A percentile compares a stretch with the other conserved stretches of the same genome.
Conservation (phyloP, 2,888 invertebrate species). For the Andrena flavipes region DNA sequence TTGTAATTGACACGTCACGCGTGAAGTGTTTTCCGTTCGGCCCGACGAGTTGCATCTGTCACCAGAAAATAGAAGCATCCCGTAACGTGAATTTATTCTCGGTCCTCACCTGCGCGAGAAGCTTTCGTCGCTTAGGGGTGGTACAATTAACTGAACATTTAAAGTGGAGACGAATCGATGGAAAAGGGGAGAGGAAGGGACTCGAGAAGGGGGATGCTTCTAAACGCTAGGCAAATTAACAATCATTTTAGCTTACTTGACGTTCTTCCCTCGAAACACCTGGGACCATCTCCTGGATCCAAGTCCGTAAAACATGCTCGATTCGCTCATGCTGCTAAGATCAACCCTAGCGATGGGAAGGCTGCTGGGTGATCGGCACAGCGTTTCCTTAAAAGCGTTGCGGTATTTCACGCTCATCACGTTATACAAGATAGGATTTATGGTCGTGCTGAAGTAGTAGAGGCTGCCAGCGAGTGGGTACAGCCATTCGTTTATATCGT, state of each 20-base stretch:
- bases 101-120: background rate
- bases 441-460: constrained; percentile 89
- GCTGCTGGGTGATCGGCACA: constrained; percentile 87
- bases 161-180: background rate
- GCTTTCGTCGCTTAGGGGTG: too few relatives aligned
- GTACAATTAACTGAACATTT: background rate
- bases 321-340: constrained; percentile 86
- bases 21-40: constrained; percentile 22
- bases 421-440: constrained; percentile 94
- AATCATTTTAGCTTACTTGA: constrained; percentile 63
- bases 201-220: background rate
- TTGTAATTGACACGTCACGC: constrained; percentile 26
- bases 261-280: constrained; percentile 82
- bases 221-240: background rate
- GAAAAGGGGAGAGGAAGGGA: background rate
- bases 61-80: background rate
- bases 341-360: constrained; percentile 84
- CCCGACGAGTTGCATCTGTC: constrained; percentile 39
- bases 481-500: constrained; percentile 90
- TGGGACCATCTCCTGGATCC: constrained; percentile 84
- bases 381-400: constrained; percentile 90
- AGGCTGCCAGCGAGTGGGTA: constrained; percentile 92
- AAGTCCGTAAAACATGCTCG: constrained; percentile 87
- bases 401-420: constrained; percentile 92
- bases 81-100: background rate